Evolutionary conservation across 2,888 invertebrate species (phyloP).

Genomic region (Zygogramma bicolorata): DNA sequence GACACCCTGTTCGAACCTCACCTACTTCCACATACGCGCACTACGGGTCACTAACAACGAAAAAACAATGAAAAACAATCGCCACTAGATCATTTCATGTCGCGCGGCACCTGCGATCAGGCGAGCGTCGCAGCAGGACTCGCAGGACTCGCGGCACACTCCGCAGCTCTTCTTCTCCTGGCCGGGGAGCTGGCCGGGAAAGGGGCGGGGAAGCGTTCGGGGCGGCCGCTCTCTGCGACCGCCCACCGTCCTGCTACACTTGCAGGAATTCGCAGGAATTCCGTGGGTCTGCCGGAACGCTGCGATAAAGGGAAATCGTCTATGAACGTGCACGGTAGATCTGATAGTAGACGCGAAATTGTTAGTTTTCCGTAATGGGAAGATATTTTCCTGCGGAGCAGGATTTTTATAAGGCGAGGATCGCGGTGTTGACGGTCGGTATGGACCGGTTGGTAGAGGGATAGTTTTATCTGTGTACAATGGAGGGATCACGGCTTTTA

Average conservation of each 20-base stretch:
- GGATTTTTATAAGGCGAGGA: not conserved
- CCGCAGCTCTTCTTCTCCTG: slow-evolving; percentile 33
- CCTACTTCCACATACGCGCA: slow-evolving; percentile 9
- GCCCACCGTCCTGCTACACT: slow-evolving; percentile 54
- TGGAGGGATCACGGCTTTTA: not conserved
- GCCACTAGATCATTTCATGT: slow-evolving; percentile 5
- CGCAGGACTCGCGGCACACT: slow-evolving; percentile 9
- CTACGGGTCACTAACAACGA: slow-evolving; percentile 8
- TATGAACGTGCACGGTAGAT: not conserved
- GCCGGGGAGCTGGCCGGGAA: slow-evolving; percentile 41
- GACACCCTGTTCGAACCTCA: slow-evolving; percentile 6
- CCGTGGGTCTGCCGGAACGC: slow-evolving; percentile 29
- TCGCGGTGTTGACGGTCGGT: not conserved
- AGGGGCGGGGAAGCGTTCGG: slow-evolving; percentile 48
- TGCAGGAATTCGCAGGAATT: slow-evolving; percentile 50
- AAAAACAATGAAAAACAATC: slow-evolving; percentile 6
- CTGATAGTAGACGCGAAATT: not conserved
- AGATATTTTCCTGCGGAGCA: slow-evolving; percentile 1
- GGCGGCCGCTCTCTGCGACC: slow-evolving; percentile 46
- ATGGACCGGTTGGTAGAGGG: not conserved
- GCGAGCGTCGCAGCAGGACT: slow-evolving; percentile 17
- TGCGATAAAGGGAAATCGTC: slow-evolving; percentile 1
- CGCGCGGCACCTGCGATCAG: slow-evolving; percentile 15
- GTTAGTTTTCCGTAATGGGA: slow-evolving; percentile 1
- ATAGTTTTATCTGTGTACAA: not conserved